These are phyloP conservation scores for Calcarius lapponicus DNA, from an alignment of 2,797 vertebrate species.

Conservation along the genomic window DNA sequence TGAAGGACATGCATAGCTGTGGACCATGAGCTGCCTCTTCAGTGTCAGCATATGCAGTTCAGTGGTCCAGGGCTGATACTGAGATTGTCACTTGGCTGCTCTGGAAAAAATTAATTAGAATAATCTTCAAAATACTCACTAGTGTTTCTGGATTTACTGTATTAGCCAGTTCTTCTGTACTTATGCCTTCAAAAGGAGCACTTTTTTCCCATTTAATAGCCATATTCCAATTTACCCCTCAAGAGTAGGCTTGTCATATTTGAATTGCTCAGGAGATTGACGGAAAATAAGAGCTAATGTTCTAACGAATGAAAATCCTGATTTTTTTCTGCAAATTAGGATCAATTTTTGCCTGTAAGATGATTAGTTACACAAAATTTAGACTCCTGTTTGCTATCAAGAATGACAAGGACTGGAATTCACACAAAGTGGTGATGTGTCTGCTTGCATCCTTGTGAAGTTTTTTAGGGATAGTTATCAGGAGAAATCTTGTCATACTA, in stretches of 20 bases:
- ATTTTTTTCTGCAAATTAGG: not conserved
- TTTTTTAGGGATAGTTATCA: not conserved
- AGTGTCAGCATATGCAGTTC: not conserved
- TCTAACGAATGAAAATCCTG: not conserved
- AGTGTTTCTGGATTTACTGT: not conserved
- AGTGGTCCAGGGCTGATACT: not conserved
- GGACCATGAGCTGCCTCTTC: not conserved
- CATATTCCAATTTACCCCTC: not conserved
- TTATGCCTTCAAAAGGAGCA: not conserved
- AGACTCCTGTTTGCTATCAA: not conserved
- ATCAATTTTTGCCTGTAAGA: not conserved
- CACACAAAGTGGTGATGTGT: accelerated
- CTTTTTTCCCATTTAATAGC: not conserved
- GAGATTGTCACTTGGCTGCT: not conserved
- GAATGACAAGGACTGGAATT: not conserved
- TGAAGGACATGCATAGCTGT: not conserved
- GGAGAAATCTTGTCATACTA: not conserved
- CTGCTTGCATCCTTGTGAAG: not conserved
- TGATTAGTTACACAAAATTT: not conserved
- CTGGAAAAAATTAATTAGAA: not conserved
- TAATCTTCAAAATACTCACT: not conserved
- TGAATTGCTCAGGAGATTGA: not conserved
- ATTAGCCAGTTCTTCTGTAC: not conserved
- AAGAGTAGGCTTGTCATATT: not conserved
- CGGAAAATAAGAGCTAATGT: not conserved